Evolutionary conservation across 2,888 invertebrate genomes (phyloP).

Genomic region (Crocallis elinguaria): DNA sequence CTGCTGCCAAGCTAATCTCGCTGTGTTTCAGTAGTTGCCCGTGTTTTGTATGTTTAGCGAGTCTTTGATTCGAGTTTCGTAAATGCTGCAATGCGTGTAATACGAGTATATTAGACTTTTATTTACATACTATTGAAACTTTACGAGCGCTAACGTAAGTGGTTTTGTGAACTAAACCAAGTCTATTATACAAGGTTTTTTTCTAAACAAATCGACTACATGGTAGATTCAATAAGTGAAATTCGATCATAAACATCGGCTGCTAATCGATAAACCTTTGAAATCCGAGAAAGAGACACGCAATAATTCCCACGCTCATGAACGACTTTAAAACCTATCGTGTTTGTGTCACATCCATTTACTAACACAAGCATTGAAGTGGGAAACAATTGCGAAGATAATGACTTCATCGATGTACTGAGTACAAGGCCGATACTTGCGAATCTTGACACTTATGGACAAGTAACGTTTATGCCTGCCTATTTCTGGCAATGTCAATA

Average conservation of each 20-base stretch:
- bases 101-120: too few relatives aligned
- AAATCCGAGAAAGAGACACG: conserved; percentile 7
- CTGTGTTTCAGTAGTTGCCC: too few relatives aligned
- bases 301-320: conserved; percentile 21
- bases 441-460: conserved; percentile 24
- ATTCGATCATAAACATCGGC: not conserved
- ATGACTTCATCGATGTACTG: conserved; percentile 20
- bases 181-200: too few relatives aligned
- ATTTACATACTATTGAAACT: too few relatives aligned
- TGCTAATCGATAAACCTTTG: conserved; percentile 5
- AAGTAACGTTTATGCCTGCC: conserved; percentile 12
- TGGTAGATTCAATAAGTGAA: conserved; percentile 4
- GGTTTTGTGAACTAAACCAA: too few relatives aligned
- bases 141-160: too few relatives aligned
- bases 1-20: too few relatives aligned
- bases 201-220: not conserved
- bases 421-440: conserved; percentile 30
- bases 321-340: conserved; percentile 6
- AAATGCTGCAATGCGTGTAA: too few relatives aligned
- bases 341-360: conserved; percentile 20
- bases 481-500: conserved; percentile 34
- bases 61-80: too few relatives aligned
- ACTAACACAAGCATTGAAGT: conserved; percentile 12
- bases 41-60: too few relatives aligned
- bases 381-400: conserved; percentile 19